A percentile compares a stretch with the other conserved stretches of the same genome.
Evolutionary conservation across 1,140 invertebrate species (phyloP).

Genomic region (Rhagoletis pomonella): DNA sequence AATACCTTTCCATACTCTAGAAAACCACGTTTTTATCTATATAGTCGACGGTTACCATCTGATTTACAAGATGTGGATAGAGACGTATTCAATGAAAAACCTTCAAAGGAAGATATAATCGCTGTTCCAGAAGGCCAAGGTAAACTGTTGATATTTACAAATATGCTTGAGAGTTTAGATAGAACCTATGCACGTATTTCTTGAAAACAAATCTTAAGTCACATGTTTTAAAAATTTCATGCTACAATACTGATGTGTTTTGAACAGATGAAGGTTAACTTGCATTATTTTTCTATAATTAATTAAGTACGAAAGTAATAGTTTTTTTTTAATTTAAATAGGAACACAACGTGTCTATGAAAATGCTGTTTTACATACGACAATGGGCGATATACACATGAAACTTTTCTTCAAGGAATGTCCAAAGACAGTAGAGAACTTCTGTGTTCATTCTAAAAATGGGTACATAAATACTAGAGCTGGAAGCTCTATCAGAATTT

Average conservation of each 20-base stretch:
- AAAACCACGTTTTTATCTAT: conserved; percentile 90
- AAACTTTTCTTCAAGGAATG: conserved; percentile 95
- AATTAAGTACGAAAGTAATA: background rate
- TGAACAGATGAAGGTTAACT: conserved; percentile 25
- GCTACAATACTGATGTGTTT: conserved; percentile 1
- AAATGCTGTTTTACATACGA: conserved; percentile 93
- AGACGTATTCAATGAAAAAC: conserved; percentile 99
- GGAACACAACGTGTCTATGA: conserved; percentile 88
- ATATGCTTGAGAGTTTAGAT: too few relatives aligned
- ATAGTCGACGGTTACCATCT: conserved; percentile 89
- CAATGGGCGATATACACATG: conserved; percentile 95
- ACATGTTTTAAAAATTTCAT: conserved; percentile 46
- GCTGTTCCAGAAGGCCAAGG: conserved; percentile 93
- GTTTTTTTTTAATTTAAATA: conserved; percentile 62
- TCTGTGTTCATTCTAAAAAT: conserved; percentile 96
- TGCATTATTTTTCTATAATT: background rate
- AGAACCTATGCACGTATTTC: background rate
- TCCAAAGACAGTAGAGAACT: conserved; percentile 97
- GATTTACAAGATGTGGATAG: conserved; percentile 92
- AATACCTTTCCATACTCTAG: conserved; percentile 57
- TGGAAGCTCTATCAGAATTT: too few relatives aligned
- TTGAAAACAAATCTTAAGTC: conserved; percentile 16
- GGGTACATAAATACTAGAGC: conserved; percentile 75
- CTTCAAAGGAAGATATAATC: conserved; percentile 98
- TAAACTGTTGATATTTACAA: conserved; percentile 59